Evolutionary conservation across 2,113 vertebrate genomes (phyloP), one percentile per base, ranked within the genome.

Genomic region (Ardeotis arabs): DNA sequence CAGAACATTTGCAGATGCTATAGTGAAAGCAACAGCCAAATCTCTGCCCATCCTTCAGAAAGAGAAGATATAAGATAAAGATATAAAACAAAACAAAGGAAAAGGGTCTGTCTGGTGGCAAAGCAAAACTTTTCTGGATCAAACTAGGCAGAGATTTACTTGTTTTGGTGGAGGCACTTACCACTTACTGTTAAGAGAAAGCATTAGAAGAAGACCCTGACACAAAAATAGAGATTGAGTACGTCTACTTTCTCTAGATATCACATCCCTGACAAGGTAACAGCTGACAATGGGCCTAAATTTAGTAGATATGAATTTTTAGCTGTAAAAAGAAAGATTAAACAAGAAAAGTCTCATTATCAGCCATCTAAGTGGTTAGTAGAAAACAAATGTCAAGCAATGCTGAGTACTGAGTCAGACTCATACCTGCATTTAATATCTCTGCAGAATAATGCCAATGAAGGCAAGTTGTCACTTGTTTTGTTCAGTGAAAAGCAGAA

Each of bases 261-360:
- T 27, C 1, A 3, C 64, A 53, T 49, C 29, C 16, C 7, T 0
- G 0, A 47, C 3, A 6, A 22, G 70, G 13, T 44, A 74, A 89
- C 5, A 47, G 21, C 22, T 77, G 21, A 22, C 20, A 88, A 33
- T 63, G 59, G 15, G 27, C 10, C 47, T 75, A 79, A 27, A 49
- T 77, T 74, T 80, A 92, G 28, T 22, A 68, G 7, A 35, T 47
- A 52, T 8, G 27, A 72, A 31, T 50, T 92, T 84, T 76, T 75
- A 87, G 49, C 33, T 89, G 19, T 37, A 60, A 90, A 84, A 58
- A 20, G 23, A 79, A 72, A 87, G 12, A 67, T 68, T 75, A 78
- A 86, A n/a, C 12, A 72, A 75, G 64, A 59, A 84, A 92, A 31
- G 6, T 52, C 8, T 83, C 31, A 62, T 73, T 70, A 73, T 92